Evolutionary conservation across 2,797 vertebrate species (phyloP).

Genomic region (Clarias laeviceps): DNA sequence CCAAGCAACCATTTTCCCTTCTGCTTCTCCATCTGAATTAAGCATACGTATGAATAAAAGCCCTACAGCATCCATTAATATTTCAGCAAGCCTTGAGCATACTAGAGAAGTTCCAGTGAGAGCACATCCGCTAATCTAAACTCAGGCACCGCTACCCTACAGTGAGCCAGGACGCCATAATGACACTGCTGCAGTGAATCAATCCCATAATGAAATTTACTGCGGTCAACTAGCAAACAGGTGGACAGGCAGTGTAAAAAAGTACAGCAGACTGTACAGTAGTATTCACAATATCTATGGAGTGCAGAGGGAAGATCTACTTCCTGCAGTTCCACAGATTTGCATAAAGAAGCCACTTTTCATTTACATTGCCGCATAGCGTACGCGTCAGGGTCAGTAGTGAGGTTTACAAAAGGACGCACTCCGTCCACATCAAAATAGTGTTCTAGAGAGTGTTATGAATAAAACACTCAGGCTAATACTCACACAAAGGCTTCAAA

Average conservation of each 20-base stretch:
- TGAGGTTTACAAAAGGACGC: neutral
- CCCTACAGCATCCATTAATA: conserved; percentile 54
- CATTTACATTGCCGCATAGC: neutral
- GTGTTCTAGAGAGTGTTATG: neutral
- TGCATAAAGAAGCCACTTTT: neutral
- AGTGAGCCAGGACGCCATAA: conserved; percentile 19
- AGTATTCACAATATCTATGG: neutral
- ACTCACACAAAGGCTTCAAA: neutral
- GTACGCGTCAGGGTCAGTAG: conserved; percentile 29
- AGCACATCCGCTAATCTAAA: conserved; percentile 26
- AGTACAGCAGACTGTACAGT: neutral
- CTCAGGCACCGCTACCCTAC: conserved; percentile 19
- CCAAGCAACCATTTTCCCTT: conserved; percentile 23
- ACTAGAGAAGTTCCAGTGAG: conserved; percentile 15
- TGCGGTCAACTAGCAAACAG: neutral
- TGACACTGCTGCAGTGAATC: conserved; percentile 27
- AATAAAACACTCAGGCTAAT: neutral
- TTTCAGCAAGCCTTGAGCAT: conserved; percentile 48
- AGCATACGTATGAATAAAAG: conserved; percentile 44
- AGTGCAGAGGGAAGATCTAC: neutral
- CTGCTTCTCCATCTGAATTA: conserved; percentile 34
- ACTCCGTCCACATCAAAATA: neutral
- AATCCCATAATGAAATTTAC: conserved; percentile 7
- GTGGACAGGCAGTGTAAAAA: neutral
- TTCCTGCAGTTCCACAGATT: neutral